Evolutionary conservation across 2,113 vertebrate genomes (phyloP), one percentile per base, ranked within the genome.

Genomic region (Halichoerus grypus): DNA sequence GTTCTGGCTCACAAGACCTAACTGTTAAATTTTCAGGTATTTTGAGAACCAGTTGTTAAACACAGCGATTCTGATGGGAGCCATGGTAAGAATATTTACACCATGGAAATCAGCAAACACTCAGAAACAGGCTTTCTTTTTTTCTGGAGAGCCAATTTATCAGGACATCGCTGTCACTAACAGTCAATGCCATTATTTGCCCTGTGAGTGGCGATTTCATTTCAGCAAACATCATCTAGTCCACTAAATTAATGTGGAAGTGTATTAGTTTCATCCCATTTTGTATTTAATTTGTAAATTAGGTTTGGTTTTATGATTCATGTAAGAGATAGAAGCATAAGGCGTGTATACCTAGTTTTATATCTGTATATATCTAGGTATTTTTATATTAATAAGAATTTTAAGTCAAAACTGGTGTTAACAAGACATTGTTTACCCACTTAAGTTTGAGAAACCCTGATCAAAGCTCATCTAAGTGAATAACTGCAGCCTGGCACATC

Each of bases 241-340:
- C 57, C 42, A 51, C 77, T 72, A 69, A 69, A 33, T 88, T 93
- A 53, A 94, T 51, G 83, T 31, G 72, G 36, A 69, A 77, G 81
- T 84, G 61, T 94, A 85, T 95, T 24, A 46, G 36, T 55, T 93
- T 88, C 55, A 46, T 89, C 57, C 26, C 79, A 69, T 93, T 93
- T 71, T 57, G n/a, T 16, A 81, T 91, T 86, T 95, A 61, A 93
- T 93, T 90, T 93, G 80, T 59, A 97, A 93, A 87, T 53, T 92
- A 53, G 51, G 42, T 76, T 92, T 95, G 55, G 33, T 95, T 94
- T 85, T 81, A 76, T 89, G 87, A 49, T 93, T 81, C 83, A n/a
- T n/a, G 31, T 59, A 88, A 85, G 77, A 72, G 46, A 59, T 12
- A 49, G 18, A 91, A 69, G 13, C 49, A 33, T 80, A 74, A 96